Evolutionary conservation across 2,888 invertebrate genomes (phyloP).

Genomic region (Bellardia pandia): DNA sequence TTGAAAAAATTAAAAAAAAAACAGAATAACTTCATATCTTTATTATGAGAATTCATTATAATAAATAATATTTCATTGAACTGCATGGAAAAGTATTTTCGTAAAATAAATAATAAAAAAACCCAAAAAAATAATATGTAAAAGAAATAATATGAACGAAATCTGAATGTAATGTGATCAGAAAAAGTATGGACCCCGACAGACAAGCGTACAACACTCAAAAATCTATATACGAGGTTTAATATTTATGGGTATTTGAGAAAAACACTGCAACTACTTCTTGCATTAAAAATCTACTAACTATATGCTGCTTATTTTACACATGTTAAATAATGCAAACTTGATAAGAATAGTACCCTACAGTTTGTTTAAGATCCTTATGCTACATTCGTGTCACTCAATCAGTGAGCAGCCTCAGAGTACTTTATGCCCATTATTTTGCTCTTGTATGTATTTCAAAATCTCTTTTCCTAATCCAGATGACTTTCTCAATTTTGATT

Average conservation of each 20-base stretch:
- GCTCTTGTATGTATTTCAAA: too few species aligned
- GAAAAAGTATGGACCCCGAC: conserved; percentile 18
- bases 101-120: neutral
- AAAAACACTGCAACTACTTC: neutral
- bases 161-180: conserved; percentile 41
- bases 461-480: too few species aligned
- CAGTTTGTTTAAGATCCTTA: neutral
- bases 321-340: neutral
- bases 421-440: too few species aligned
- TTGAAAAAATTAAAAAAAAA: conserved; percentile 1
- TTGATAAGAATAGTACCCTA: neutral
- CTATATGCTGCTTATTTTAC: neutral
- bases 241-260: neutral
- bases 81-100: conserved; percentile 41
- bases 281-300: neutral
- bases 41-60: conserved; percentile 67
- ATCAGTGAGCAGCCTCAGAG: too few species aligned
- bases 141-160: conserved; percentile 22
- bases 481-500: too few species aligned
- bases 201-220: conserved; percentile 30
- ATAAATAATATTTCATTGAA: conserved; percentile 69
- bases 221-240: neutral
- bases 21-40: conserved; percentile 61
- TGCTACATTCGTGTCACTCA: too few species aligned
- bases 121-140: neutral